phyloP scores from a whole-genome alignment of 2,113 vertebrate genomes.

The Chaenogobius annularis region DNA sequence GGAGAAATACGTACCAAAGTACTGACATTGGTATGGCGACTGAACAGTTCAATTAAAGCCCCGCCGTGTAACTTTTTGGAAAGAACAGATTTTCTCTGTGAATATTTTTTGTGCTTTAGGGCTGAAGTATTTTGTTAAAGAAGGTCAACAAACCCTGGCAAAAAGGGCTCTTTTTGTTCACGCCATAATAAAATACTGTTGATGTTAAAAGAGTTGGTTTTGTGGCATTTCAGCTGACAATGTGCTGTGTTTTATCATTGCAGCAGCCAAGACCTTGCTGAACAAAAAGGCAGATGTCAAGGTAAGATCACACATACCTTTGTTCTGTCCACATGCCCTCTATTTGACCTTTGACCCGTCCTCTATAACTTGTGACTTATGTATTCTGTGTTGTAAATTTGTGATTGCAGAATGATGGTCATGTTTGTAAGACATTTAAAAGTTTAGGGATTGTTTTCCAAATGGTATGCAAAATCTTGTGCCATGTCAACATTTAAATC shows the following conservation, averaged over 20 bases:
- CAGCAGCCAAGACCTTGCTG: conserved; percentile 74
- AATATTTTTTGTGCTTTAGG: background rate
- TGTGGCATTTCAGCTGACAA: background rate
- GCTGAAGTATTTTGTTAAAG: background rate
- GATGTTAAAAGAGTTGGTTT: background rate
- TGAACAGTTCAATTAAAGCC: no score
- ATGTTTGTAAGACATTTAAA: background rate
- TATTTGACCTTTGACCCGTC: background rate
- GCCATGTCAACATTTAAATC: background rate
- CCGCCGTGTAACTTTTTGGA: no score
- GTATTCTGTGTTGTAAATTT: background rate
- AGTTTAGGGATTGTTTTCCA: background rate
- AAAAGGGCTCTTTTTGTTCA: background rate
- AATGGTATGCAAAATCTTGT: background rate
- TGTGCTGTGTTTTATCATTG: conserved; percentile 43
- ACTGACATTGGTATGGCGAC: no score
- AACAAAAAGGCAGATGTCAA: conserved; percentile 78
- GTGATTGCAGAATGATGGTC: background rate
- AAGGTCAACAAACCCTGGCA: background rate
- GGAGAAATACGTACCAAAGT: no score
- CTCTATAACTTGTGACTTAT: background rate
- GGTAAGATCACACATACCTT: conserved; percentile 45
- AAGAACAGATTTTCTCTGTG: background rate
- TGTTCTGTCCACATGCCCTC: background rate
- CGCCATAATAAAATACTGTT: background rate